Percentiles rank a stretch among this genome's conserved stretches.
Conservation (phyloP, 2,113 vertebrate genomes). For the Phylloscopus whistleri region DNA sequence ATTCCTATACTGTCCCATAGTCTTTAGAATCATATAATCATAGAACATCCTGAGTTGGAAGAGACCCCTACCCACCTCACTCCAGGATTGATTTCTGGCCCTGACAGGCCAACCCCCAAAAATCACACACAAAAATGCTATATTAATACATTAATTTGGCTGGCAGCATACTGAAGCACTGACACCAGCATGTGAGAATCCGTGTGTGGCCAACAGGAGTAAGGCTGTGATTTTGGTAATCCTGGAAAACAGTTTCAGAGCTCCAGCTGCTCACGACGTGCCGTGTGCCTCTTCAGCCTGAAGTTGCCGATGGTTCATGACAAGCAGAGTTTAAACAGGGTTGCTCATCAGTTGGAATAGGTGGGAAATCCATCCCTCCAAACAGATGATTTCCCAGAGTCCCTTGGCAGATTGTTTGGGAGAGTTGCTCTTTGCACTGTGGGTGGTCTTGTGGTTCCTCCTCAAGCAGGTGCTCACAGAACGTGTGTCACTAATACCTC, state of each 20-base stretch:
- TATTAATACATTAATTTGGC: background rate
- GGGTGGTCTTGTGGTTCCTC: background rate
- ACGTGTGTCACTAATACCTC: background rate
- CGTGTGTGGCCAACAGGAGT: background rate
- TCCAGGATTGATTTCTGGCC: background rate
- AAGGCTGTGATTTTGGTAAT: background rate
- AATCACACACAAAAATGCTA: background rate
- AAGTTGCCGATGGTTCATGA: background rate
- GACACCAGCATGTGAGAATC: background rate
- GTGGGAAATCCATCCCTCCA: background rate
- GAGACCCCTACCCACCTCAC: accelerated
- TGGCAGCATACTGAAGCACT: background rate
- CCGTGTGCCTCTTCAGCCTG: background rate
- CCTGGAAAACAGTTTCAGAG: background rate
- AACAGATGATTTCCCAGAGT: background rate
- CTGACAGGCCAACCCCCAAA: background rate
- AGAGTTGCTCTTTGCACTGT: background rate
- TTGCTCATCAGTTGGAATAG: background rate
- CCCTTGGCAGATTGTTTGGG: background rate
- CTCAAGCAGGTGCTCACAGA: background rate
- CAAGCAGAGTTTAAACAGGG: background rate
- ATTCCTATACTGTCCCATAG: background rate
- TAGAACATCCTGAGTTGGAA: background rate
- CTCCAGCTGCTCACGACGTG: background rate
- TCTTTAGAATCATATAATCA: background rate